These are phyloP conservation scores for Mesorhabditis spiculigera DNA, from an alignment of 2,888 invertebrate genomes.

Conservation along the genomic window DNA sequence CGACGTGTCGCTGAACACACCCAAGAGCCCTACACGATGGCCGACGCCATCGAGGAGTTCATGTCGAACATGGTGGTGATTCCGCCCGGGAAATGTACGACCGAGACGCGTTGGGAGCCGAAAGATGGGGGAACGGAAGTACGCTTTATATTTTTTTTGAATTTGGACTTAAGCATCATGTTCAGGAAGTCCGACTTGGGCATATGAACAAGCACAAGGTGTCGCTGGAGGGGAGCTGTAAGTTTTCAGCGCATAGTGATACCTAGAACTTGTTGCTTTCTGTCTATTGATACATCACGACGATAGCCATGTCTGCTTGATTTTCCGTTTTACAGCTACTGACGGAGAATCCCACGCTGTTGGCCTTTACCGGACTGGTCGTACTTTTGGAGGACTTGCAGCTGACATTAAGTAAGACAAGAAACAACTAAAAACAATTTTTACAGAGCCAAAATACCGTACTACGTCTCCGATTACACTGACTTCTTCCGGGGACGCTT, in stretches of 20 bases:
- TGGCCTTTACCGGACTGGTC: constrained; percentile 62
- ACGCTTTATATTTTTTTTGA: too few species aligned
- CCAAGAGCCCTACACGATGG: constrained; percentile 26
- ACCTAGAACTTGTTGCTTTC: too few species aligned
- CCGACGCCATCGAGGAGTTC: constrained; percentile 44
- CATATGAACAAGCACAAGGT: too few species aligned
- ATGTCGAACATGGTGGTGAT: constrained; percentile 30
- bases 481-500: constrained; percentile 58
- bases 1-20: constrained; percentile 32
- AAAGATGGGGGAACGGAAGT: constrained; percentile 34
- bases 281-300: constrained; percentile 8
- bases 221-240: too few species aligned
- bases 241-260: too few species aligned
- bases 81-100: constrained; percentile 50
- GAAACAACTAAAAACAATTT: constrained; percentile 6
- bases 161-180: too few species aligned
- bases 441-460: constrained; percentile 29
- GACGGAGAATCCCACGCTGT: constrained; percentile 23
- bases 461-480: constrained; percentile 59
- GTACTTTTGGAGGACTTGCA: constrained; percentile 60
- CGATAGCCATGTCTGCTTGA: constrained; percentile 23
- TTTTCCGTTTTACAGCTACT: constrained; percentile 24
- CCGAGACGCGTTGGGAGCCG: constrained; percentile 59
- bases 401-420: too few species aligned
- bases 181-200: too few species aligned